phyloP scores from a whole-genome alignment of 2,113 vertebrate genomes.

The Gymnobelideus leadbeateri region DNA sequence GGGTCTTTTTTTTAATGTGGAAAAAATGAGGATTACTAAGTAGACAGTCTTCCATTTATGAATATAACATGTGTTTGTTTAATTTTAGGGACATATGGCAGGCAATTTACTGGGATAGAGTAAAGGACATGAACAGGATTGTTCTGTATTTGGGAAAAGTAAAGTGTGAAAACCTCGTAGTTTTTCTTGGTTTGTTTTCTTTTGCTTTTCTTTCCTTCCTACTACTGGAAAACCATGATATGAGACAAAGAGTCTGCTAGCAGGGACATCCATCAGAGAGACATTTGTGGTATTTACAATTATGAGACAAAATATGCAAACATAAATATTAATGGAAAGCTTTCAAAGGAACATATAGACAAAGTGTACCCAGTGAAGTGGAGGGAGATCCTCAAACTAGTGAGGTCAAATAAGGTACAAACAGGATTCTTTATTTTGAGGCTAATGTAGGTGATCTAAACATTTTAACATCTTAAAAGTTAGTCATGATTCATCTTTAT shows the following conservation, averaged over 20 bases:
- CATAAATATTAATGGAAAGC: neutral
- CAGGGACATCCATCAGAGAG: neutral
- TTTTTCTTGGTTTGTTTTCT: slow-evolving; percentile 26
- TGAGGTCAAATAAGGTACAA: slow-evolving; percentile 44
- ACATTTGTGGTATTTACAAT: neutral
- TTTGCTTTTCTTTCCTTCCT: neutral
- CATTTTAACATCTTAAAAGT: slow-evolving; percentile 37
- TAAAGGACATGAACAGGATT: neutral
- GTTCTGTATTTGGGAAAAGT: slow-evolving; percentile 33
- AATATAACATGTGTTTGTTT: too few species aligned
- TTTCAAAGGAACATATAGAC: neutral
- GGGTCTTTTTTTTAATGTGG: neutral
- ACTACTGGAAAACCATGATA: neutral
- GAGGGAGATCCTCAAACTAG: slow-evolving; percentile 28
- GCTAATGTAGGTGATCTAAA: slow-evolving; percentile 15
- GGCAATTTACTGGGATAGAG: neutral
- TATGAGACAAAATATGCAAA: neutral
- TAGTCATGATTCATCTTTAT: slow-evolving; percentile 14
- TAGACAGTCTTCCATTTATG: neutral
- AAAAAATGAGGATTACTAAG: slow-evolving; percentile 24
- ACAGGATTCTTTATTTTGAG: slow-evolving; percentile 36
- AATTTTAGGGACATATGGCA: too few species aligned
- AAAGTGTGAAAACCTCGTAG: slow-evolving; percentile 33
- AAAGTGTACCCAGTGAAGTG: neutral
- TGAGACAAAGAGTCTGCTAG: neutral